Conservation (phyloP, 2,113 vertebrate species). For the Callipepla californica region DNA sequence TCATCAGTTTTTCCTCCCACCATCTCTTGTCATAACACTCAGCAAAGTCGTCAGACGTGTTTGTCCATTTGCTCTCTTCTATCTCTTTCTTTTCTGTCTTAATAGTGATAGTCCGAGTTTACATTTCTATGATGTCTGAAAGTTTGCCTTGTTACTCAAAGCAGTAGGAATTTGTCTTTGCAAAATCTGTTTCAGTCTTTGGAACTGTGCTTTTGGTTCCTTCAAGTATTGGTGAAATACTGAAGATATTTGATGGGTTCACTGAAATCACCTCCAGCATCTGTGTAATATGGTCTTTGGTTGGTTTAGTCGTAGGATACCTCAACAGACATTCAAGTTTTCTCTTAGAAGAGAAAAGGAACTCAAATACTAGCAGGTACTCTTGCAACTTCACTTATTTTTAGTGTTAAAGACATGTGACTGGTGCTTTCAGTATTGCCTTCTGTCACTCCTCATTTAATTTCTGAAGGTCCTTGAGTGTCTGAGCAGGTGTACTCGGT, state of each 20-base stretch:
- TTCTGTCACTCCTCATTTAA: too few species aligned
- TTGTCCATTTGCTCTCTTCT: conserved; percentile 43
- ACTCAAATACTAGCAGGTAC: background rate
- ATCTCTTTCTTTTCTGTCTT: background rate
- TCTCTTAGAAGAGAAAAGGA: background rate
- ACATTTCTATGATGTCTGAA: background rate
- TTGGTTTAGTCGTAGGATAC: background rate
- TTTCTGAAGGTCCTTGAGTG: too few species aligned
- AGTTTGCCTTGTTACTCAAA: background rate
- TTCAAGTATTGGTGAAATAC: background rate
- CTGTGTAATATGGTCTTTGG: background rate
- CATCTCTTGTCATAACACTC: conserved; percentile 24
- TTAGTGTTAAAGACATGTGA: too few species aligned
- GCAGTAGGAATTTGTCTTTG: background rate
- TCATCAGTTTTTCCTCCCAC: conserved; percentile 59
- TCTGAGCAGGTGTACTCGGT: too few species aligned
- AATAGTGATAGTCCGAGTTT: background rate
- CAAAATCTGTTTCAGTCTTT: background rate
- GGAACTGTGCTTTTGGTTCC: background rate
- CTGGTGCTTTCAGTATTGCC: too few species aligned
- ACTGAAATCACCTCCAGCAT: background rate
- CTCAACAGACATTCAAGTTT: background rate
- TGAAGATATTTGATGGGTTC: background rate
- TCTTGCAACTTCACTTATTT: background rate
- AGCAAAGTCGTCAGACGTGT: conserved; percentile 3